A percentile compares a stretch with the other conserved stretches of the same genome.
These are phyloP conservation scores for Narcine bancroftii DNA, from an alignment of 2,113 vertebrate genomes.

Conservation along the genomic window DNA sequence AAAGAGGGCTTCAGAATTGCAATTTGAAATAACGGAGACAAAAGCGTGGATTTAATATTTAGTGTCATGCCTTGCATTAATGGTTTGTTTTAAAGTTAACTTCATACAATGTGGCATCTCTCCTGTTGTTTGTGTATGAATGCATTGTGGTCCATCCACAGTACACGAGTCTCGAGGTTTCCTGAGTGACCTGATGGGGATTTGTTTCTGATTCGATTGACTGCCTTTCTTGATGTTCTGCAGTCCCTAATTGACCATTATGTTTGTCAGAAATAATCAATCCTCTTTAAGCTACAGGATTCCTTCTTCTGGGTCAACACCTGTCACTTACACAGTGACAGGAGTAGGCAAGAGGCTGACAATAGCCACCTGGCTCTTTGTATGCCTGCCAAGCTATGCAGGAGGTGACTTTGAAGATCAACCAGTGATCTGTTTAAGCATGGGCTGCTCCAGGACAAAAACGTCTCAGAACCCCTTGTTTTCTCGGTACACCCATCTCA, in stretches of 20 bases:
- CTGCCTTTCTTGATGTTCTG: neutral
- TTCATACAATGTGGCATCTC: neutral
- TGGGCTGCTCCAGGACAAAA: neutral
- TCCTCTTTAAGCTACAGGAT: neutral
- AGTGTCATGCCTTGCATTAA: neutral
- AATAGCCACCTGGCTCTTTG: slow-evolving; percentile 8
- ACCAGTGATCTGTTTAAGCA: slow-evolving; percentile 1
- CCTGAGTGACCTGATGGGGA: neutral
- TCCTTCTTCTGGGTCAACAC: neutral
- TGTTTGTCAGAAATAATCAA: neutral
- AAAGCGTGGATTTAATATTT: neutral
- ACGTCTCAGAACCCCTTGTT: slow-evolving; percentile 2
- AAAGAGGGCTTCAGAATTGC: neutral
- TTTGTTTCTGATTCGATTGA: slow-evolving; percentile 1
- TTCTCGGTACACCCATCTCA: neutral
- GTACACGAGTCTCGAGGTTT: neutral
- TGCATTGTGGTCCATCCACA: neutral
- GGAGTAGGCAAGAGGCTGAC: neutral
- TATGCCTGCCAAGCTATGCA: neutral
- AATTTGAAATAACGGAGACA: neutral
- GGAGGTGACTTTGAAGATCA: neutral
- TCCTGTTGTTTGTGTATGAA: neutral
- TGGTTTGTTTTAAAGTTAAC: neutral
- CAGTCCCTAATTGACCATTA: neutral
- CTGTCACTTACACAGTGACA: neutral